These are phyloP conservation scores for Notarius quadriscutis DNA, from an alignment of 2,113 vertebrate genomes.

Conservation along the genomic window DNA sequence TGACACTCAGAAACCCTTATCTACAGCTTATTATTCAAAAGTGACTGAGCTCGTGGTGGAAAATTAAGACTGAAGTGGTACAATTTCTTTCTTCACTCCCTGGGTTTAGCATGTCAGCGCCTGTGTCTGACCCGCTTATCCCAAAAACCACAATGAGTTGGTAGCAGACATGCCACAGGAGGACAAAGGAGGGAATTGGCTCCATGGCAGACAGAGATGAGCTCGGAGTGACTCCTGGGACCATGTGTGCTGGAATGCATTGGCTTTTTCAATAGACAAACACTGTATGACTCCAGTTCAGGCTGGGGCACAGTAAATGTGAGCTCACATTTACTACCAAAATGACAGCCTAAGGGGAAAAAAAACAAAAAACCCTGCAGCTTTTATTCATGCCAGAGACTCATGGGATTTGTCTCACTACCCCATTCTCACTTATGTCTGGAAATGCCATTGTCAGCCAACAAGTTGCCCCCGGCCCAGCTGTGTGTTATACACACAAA, in stretches of 20 bases:
- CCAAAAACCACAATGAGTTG: slow-evolving; percentile 5
- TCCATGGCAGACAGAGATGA: not conserved
- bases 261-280: slow-evolving; percentile 19
- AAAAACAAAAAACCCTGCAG: not conserved
- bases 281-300: slow-evolving; percentile 8
- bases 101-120: slow-evolving; percentile 17
- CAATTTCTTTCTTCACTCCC: slow-evolving; percentile 39
- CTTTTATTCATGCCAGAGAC: not conserved
- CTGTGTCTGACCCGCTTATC: not conserved
- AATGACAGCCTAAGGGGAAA: not conserved
- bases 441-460: slow-evolving; percentile 7
- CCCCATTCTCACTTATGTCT: not conserved
- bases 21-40: not conserved
- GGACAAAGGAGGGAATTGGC: not conserved
- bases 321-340: slow-evolving; percentile 11
- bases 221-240: slow-evolving; percentile 16
- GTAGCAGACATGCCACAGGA: not conserved
- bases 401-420: not conserved
- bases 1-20: not conserved
- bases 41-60: slow-evolving; percentile 4
- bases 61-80: slow-evolving; percentile 17
- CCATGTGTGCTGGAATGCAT: slow-evolving; percentile 20
- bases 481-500: not conserved
- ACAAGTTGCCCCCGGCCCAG: slow-evolving; percentile 12
- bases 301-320: not conserved